A percentile compares a stretch with the other conserved stretches of the same genome.
Conservation (phyloP, 2,797 vertebrate genomes). For the Nothura maculosa region DNA sequence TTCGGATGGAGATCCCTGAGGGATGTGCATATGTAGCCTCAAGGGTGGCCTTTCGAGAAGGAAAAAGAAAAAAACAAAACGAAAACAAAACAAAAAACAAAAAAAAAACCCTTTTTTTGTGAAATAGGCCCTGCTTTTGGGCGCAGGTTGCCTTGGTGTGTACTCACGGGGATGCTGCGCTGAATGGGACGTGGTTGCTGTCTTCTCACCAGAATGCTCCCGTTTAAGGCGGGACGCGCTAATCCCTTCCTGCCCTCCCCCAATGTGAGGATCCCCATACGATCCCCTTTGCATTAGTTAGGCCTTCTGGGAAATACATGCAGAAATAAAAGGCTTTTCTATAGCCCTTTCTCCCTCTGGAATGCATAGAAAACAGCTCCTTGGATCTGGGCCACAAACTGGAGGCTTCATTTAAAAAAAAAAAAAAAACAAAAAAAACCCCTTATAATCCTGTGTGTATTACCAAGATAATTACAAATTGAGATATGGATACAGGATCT, state of each 20-base stretch:
- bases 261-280: slow-evolving; percentile 36
- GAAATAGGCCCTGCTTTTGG: neutral
- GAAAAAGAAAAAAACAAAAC: too few relatives aligned
- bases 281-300: slow-evolving; percentile 59
- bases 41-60: neutral
- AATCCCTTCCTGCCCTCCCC: slow-evolving; percentile 44
- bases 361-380: slow-evolving; percentile 62
- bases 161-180: neutral
- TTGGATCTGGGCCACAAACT: slow-evolving; percentile 46
- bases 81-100: too few relatives aligned
- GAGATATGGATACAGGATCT: neutral
- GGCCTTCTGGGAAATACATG: slow-evolving; percentile 71
- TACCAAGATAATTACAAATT: neutral
- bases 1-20: neutral
- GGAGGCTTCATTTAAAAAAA: slow-evolving; percentile 16
- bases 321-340: slow-evolving; percentile 70
- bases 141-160: neutral
- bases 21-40: neutral
- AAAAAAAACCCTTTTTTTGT: too few relatives aligned
- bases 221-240: slow-evolving; percentile 26
- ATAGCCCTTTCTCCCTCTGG: slow-evolving; percentile 60
- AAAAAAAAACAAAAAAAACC: neutral
- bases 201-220: neutral
- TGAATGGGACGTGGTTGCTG: slow-evolving; percentile 25
- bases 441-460: neutral